These are phyloP conservation scores for Rhincodon typus DNA, from an alignment of 2,797 vertebrate species.

Conservation along the genomic window DNA sequence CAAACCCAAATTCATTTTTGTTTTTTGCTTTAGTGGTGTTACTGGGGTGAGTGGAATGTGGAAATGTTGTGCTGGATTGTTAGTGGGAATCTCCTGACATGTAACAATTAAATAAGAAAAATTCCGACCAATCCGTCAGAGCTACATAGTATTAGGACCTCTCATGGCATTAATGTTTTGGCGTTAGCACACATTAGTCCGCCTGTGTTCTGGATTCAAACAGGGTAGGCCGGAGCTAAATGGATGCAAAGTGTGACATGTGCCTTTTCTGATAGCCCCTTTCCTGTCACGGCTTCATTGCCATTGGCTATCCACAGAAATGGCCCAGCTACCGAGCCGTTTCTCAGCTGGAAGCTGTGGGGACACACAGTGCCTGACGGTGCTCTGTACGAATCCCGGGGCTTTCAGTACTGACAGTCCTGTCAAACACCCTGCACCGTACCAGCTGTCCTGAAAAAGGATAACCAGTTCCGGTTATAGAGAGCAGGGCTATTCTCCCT, in stretches of 20 bases:
- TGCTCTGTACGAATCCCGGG: not conserved
- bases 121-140: not conserved
- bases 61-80: not conserved
- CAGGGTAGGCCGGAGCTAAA: too few species aligned
- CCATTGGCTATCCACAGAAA: not conserved
- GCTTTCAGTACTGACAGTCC: not conserved
- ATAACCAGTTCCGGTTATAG: not conserved
- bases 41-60: not conserved
- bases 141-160: not conserved
- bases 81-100: not conserved
- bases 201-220: not conserved
- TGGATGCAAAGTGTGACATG: not conserved
- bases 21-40: not conserved
- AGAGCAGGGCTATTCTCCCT: not conserved
- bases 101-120: not conserved
- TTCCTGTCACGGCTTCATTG: not conserved
- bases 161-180: not conserved
- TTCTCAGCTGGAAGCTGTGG: not conserved
- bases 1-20: not conserved
- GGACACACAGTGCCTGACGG: not conserved
- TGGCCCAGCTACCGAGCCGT: not conserved
- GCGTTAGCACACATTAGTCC: too few species aligned
- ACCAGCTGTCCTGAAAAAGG: not conserved
- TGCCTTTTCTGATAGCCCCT: not conserved
- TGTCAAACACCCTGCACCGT: not conserved